Base-by-base conservation (phyloP, 2,888 invertebrate species). In the Melieria omissa region DNA sequence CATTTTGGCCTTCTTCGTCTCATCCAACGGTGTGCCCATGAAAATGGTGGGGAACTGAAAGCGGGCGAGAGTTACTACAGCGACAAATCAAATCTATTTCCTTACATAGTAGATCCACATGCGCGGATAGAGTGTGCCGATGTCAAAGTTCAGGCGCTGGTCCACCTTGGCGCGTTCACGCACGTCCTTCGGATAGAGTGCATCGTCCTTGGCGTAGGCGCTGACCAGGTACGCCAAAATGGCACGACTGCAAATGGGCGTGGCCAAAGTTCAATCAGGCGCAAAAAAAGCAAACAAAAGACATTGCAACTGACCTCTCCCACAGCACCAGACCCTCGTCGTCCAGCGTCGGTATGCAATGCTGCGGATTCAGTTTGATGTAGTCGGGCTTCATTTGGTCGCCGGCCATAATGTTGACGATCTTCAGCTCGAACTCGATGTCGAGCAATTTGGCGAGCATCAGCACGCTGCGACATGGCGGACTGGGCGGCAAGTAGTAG, bases 351-450 rank as follows among this genome's bases (percentile, higher is more conserved):
- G 91, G 91, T 72, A 91, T 82, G 71, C 88, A 88, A 77, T 90
- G 90, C 75, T 90, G 89, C 3, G 89, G 89, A 81, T 89, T 89
- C 73, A 89, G 75, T 70, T 84, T 89, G 12, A 90, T 72, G 82
- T 88, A 92, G 61, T 91, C 91, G 0, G 91, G 89, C 52, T 88
- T 89, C 84, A 90, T 81, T 46, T 91, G 89, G 71, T 92, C 92
- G 0, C 89, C 89, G 61, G 87, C 87, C 72, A 88, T 57, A 4
- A 91, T 79, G 78, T 92, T 89, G 14, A 90, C 79, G 45, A 85
- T 76, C 83, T 91, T 91, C 67, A 91, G 81, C 80, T 91, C 91
- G 57, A 91, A 86, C 74, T 90, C 89, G 52, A 92, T 81, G 4
- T 89, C 90, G 46, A 92, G 81, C 78, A 90, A 88, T 81, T 89